phyloP scores from a whole-genome alignment of 2,113 vertebrate genomes.

The Podarcis raffonei region DNA sequence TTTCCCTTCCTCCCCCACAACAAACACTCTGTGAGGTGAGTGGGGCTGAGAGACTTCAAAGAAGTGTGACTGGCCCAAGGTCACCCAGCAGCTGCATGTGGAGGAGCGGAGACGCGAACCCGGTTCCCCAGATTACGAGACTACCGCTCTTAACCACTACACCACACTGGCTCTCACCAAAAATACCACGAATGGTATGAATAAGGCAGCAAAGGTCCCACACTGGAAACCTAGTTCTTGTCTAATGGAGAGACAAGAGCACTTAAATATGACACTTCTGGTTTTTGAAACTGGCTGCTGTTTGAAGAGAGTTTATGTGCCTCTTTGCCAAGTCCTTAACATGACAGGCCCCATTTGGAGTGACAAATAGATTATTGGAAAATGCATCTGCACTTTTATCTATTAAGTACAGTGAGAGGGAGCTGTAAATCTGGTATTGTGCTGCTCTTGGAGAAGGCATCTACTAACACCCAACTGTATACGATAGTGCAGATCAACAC shows the following conservation, averaged over 20 bases:
- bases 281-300: constrained; percentile 43
- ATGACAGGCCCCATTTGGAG: constrained; percentile 39
- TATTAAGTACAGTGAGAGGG: constrained; percentile 32
- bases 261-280: constrained; percentile 51
- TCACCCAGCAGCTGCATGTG: too few relatives aligned
- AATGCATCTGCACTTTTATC: constrained; percentile 57
- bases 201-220: background rate
- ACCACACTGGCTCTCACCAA: too few relatives aligned
- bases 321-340: constrained; percentile 48
- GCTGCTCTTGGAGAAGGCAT: constrained; percentile 9
- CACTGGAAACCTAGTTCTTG: background rate
- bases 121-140: too few relatives aligned
- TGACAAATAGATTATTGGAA: constrained; percentile 59
- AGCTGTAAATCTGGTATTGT: constrained; percentile 29
- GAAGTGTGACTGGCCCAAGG: too few relatives aligned
- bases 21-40: too few relatives aligned
- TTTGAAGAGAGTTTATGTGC: constrained; percentile 38
- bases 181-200: background rate
- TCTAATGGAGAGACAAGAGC: constrained; percentile 49
- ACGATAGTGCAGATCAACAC: constrained; percentile 11
- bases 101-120: too few relatives aligned
- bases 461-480: background rate
- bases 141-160: too few relatives aligned
- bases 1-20: too few relatives aligned
- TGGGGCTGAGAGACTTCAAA: too few relatives aligned